Conservation (phyloP, 1,140 invertebrate species). For the Gryllus bimaculatus region DNA sequence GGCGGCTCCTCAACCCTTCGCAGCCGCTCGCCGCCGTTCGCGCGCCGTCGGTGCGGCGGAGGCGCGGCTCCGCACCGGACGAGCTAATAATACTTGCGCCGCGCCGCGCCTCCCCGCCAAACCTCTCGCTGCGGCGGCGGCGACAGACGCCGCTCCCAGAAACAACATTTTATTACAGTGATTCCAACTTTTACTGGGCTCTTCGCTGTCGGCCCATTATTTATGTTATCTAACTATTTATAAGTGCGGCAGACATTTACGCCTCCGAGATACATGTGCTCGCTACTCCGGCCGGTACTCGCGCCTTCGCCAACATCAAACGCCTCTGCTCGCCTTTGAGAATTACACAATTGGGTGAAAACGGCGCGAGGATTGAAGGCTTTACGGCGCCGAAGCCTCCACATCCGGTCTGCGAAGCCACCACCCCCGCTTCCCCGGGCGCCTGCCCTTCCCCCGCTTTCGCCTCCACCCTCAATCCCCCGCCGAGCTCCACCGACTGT, state of each 20-base stretch:
- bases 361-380: background rate
- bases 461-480: too few species aligned
- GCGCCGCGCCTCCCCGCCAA: too few species aligned
- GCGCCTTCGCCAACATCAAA: background rate
- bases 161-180: slow-evolving; percentile 1
- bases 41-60: too few species aligned
- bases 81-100: background rate
- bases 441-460: too few species aligned
- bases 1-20: too few species aligned
- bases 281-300: background rate
- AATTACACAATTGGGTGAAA: slow-evolving; percentile 5
- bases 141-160: background rate
- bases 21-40: too few species aligned
- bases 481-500: too few species aligned
- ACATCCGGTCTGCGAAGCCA: background rate
- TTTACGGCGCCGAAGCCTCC: background rate
- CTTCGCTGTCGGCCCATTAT: background rate
- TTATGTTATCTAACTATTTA: slow-evolving; percentile 6
- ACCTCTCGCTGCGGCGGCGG: background rate
- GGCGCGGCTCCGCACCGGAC: background rate
- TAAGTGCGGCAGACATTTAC: background rate
- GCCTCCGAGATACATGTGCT: background rate
- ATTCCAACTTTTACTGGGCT: background rate
- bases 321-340: background rate
- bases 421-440: too few species aligned